Conservation (phyloP, 2,888 invertebrate genomes). For the Nephrotoma appendiculata region DNA sequence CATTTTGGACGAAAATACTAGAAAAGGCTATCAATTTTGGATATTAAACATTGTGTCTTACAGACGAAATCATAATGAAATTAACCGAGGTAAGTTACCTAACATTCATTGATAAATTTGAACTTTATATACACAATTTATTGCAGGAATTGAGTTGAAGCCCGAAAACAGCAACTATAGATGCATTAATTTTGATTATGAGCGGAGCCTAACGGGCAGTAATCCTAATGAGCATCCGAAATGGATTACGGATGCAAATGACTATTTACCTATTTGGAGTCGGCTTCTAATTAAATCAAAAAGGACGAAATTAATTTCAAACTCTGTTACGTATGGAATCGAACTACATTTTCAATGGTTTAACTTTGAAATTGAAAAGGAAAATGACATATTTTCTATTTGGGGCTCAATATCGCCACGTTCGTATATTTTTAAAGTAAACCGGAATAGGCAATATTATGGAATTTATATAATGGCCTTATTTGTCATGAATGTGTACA, state of each 20-base stretch:
- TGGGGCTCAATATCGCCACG: constrained; percentile 50
- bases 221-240: neutral
- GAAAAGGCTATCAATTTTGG: neutral
- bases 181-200: neutral
- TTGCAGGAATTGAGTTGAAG: neutral
- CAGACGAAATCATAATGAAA: neutral
- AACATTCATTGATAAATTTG: neutral
- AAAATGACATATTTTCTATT: constrained; percentile 49
- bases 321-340: constrained; percentile 15
- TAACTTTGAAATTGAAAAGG: constrained; percentile 53
- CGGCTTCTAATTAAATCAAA: constrained; percentile 20
- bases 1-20: constrained; percentile 12
- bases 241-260: constrained; percentile 9
- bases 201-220: neutral
- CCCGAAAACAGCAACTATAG: neutral
- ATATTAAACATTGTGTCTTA: neutral
- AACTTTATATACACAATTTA: neutral
- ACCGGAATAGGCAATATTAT: constrained; percentile 47
- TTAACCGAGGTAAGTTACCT: neutral
- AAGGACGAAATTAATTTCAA: constrained; percentile 21
- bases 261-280: constrained; percentile 23
- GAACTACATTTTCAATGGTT: constrained; percentile 35
- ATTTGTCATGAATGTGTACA: constrained; percentile 43
- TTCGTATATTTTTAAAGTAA: constrained; percentile 37
- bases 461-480: constrained; percentile 43